Percentiles rank a stretch among this genome's conserved stretches.
phyloP scores from a whole-genome alignment of 2,797 vertebrate species.

The Perodicticus potto region DNA sequence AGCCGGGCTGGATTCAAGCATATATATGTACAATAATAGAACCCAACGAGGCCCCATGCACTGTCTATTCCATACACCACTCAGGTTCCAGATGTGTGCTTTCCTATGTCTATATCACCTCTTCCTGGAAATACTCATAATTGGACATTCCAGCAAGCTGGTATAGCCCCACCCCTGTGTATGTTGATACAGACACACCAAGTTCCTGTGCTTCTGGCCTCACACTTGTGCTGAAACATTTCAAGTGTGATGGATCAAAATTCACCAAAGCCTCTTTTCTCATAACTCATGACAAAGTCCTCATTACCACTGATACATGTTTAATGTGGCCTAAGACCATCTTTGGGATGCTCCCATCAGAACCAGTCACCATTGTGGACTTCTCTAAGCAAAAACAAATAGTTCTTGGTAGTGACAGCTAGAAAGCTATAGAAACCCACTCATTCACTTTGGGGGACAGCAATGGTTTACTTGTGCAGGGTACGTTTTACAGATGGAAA shows the following conservation, averaged over 20 bases:
- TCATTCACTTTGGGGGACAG: background rate
- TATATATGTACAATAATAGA: no score
- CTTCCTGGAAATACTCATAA: background rate
- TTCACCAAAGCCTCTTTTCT: constrained; percentile 20
- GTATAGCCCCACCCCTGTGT: background rate
- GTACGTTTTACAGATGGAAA: background rate
- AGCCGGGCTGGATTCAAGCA: background rate
- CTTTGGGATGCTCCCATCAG: constrained; percentile 1
- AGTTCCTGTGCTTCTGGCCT: background rate
- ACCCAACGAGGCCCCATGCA: background rate
- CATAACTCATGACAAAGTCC: constrained; percentile 36
- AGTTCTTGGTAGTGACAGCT: constrained; percentile 74
- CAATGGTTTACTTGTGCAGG: background rate
- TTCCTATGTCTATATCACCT: background rate
- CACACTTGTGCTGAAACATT: background rate
- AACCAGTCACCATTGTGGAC: background rate
- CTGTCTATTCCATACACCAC: background rate
- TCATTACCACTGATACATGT: background rate
- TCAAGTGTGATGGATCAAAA: background rate
- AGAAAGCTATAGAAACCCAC: constrained; percentile 35
- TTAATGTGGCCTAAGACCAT: constrained; percentile 1
- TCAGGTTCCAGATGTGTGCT: background rate
- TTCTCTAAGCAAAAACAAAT: background rate
- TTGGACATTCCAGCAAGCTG: constrained; percentile 5
- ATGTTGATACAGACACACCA: background rate